Conservation (phyloP, 2,113 vertebrate genomes). For the Bostrychus sinensis region DNA sequence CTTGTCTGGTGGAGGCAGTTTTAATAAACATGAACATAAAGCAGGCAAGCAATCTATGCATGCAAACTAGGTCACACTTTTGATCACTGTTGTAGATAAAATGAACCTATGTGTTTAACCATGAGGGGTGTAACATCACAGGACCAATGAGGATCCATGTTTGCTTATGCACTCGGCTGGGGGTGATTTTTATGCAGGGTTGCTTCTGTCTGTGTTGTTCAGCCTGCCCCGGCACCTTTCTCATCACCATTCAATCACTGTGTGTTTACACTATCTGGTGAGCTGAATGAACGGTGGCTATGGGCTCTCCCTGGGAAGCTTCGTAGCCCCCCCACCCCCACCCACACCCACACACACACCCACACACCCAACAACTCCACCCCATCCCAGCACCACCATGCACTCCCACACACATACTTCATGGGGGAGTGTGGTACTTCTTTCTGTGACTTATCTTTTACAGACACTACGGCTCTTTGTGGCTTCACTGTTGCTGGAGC, state of each 20-base stretch:
- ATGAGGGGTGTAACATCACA: slow-evolving; percentile 62
- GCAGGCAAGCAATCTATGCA: slow-evolving; percentile 47
- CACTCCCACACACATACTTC: slow-evolving; percentile 43
- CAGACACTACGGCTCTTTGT: slow-evolving; percentile 71
- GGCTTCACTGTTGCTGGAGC: slow-evolving; percentile 48
- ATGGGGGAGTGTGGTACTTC: slow-evolving; percentile 58
- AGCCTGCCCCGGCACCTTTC: slow-evolving; percentile 67
- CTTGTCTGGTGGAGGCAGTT: slow-evolving; percentile 19
- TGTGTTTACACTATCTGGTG: slow-evolving; percentile 79
- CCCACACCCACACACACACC: too few species aligned
- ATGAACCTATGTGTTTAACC: slow-evolving; percentile 41
- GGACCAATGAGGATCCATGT: slow-evolving; percentile 61
- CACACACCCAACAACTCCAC: slow-evolving; percentile 44
- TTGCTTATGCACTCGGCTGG: slow-evolving; percentile 68
- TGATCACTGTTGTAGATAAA: slow-evolving; percentile 52
- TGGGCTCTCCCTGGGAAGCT: slow-evolving; percentile 73
- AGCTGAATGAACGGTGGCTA: slow-evolving; percentile 74
- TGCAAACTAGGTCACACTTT: slow-evolving; percentile 69
- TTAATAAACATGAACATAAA: slow-evolving; percentile 50
- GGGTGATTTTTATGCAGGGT: slow-evolving; percentile 67
- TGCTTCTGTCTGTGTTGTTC: slow-evolving; percentile 43
- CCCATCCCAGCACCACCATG: slow-evolving; percentile 29
- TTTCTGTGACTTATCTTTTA: slow-evolving; percentile 71
- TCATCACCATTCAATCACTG: slow-evolving; percentile 81
- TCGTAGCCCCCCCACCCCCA: slow-evolving; percentile 34